phyloP scores from a whole-genome alignment of 2,797 vertebrate species.

The Sphenopsis melanotis region DNA sequence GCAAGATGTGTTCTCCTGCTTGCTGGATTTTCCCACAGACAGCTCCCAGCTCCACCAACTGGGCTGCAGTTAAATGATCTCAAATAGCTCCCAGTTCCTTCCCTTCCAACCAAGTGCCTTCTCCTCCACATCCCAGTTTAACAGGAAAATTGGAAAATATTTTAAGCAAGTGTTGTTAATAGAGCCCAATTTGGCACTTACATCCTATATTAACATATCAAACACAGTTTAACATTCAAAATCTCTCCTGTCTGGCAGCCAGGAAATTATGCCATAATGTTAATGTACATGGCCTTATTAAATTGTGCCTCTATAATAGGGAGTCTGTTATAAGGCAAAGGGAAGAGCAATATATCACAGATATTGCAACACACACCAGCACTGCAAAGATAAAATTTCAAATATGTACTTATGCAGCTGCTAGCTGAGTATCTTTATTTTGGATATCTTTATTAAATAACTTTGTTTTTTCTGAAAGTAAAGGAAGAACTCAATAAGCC shows the following conservation, averaged over 20 bases:
- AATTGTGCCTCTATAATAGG: conserved; percentile 43
- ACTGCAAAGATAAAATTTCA: conserved; percentile 8
- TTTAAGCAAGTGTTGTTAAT: conserved; percentile 48
- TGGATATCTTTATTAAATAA: neutral
- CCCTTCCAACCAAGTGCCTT: neutral
- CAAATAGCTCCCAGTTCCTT: neutral
- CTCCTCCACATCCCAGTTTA: neutral
- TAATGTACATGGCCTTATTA: conserved; percentile 56
- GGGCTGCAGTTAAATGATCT: neutral
- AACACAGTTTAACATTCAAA: conserved; percentile 52
- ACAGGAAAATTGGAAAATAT: conserved; percentile 25
- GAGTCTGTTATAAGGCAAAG: conserved; percentile 30
- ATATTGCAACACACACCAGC: neutral
- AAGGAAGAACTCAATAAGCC: neutral
- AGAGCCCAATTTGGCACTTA: conserved; percentile 32
- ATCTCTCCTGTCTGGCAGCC: conserved; percentile 44
- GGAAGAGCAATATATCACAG: conserved; percentile 5
- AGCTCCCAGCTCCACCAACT: neutral
- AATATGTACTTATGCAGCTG: neutral
- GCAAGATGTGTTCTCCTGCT: neutral
- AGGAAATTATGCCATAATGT: conserved; percentile 52
- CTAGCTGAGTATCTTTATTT: neutral
- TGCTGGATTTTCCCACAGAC: neutral
- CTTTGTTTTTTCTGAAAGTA: neutral
- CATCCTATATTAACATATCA: conserved; percentile 43